Evolutionary conservation across 2,113 vertebrate genomes (phyloP).

Genomic region (Eublepharis macularius): DNA sequence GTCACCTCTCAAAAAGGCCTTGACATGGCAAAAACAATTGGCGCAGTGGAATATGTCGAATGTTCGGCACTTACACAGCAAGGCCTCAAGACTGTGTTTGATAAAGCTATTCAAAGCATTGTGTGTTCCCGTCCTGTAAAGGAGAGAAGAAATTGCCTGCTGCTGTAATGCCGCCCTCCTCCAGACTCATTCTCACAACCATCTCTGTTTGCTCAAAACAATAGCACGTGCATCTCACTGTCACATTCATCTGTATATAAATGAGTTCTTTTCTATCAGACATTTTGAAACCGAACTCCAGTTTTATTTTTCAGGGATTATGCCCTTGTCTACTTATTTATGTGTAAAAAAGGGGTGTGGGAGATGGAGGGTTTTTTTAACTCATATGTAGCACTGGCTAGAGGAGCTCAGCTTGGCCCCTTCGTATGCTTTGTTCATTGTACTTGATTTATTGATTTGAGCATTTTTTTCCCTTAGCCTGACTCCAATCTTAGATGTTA

Average conservation of each 20-base stretch:
- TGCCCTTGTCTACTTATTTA: too few species aligned
- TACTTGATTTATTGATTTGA: too few species aligned
- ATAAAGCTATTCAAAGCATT: constrained; percentile 93
- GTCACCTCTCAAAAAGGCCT: constrained; percentile 95
- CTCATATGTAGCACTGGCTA: too few species aligned
- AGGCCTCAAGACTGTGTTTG: constrained; percentile 97
- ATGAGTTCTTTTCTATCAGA: constrained; percentile 79
- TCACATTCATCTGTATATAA: constrained; percentile 80
- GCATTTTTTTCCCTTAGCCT: too few species aligned
- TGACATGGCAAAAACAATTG: constrained; percentile 98
- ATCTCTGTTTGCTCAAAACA: constrained; percentile 73
- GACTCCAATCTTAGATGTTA: too few species aligned
- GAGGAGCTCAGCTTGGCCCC: too few species aligned
- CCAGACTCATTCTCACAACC: too few species aligned
- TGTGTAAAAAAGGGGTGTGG: too few species aligned
- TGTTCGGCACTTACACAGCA: constrained; percentile 95
- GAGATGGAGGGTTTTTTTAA: too few species aligned
- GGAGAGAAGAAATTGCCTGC: constrained; percentile 87
- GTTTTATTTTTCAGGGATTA: too few species aligned
- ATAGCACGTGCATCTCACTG: constrained; percentile 74
- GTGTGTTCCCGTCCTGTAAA: constrained; percentile 90
- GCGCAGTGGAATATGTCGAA: constrained; percentile 95
- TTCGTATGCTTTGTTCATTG: too few species aligned
- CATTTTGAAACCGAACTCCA: constrained; percentile 21
- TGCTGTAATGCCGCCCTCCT: constrained; percentile 77